Evolutionary conservation across 2,797 vertebrate genomes (phyloP).

Genomic region (Cercopithecus hamlyni): DNA sequence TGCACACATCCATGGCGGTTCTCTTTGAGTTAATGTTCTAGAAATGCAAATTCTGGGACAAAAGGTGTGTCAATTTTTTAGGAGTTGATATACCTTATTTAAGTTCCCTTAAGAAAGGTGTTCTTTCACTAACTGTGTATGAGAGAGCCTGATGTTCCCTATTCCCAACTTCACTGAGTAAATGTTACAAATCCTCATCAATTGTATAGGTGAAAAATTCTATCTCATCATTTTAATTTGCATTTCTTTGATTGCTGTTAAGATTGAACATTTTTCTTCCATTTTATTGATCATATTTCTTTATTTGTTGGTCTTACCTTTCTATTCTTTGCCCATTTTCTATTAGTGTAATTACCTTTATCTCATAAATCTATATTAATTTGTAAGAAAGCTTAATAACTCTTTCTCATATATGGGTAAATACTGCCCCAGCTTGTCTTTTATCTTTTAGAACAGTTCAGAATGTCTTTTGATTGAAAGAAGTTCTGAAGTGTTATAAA

Average conservation of each 20-base stretch:
- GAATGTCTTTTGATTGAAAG: constrained; percentile 1
- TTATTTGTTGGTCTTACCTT: not conserved
- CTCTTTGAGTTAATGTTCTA: not conserved
- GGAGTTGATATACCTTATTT: not conserved
- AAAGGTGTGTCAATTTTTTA: not conserved
- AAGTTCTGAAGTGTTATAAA: constrained; percentile 6
- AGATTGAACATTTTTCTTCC: constrained; percentile 23
- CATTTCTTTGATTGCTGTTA: constrained; percentile 10
- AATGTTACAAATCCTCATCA: not conserved
- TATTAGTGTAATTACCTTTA: not conserved
- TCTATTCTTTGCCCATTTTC: constrained; percentile 11
- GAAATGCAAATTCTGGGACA: constrained; percentile 11
- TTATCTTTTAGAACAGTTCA: not conserved
- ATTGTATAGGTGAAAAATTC: not conserved
- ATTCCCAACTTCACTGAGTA: not conserved
- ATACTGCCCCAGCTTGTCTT: not conserved
- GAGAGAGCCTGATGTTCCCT: not conserved
- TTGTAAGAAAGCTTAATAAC: not conserved
- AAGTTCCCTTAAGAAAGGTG: not conserved
- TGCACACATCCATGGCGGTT: not conserved
- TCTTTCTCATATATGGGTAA: not conserved
- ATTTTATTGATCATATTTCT: constrained; percentile 9
- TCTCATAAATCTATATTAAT: constrained; percentile 16
- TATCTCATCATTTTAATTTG: not conserved
- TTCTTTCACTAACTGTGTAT: not conserved